Base-by-base conservation (phyloP, 2,888 invertebrate genomes). In the Cantharis flavilabris region DNA sequence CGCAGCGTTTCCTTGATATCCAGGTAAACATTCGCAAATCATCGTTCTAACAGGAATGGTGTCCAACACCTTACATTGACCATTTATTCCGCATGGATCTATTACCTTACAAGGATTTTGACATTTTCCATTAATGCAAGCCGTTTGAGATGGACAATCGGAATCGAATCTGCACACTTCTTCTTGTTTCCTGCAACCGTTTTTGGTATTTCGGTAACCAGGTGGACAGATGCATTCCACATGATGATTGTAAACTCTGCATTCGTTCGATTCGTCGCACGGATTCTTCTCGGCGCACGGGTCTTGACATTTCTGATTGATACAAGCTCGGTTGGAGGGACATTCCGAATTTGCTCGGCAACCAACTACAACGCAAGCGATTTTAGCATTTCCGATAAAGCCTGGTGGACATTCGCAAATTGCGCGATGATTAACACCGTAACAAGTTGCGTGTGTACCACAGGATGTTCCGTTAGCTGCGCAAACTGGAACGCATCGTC, bases 1-100 rank as follows among this genome's bases (percentile, higher is more conserved):
- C 9, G 96, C 93, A 18, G 97, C 97, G 86, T 97, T 96, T 86
- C 97, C 97, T 88, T 93, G 93, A 86, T 94, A 96, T 78, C 96
- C 97, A 49, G 95, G 94, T 67, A 94, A 86, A 86, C 97, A 97
- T 88, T 95, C 94, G 85, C 97, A 97, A 79, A 95, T 92, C 94
- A 97, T 95, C 9, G 97, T 97, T 85, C 95, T 91, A 0, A 97
- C 94, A 10, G 97, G 96, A 71, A 93, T 89, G 0, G 97, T 96
- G 85, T 97, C 94, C 33, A 95, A 89, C 2, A 96, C 94, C 79
- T 92, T 93, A 85, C 97, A 97, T 76, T 92, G 90, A 0, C 96
- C 94, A 85, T 96, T 96, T 1, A 91, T 90, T 9, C 95, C 96
- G 85, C 97, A 97, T 0, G 97, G 96, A 82, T 92, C 90, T 3